Evolutionary conservation across 2,888 invertebrate species (phyloP).

Genomic region (Parascotia fuliginaria): DNA sequence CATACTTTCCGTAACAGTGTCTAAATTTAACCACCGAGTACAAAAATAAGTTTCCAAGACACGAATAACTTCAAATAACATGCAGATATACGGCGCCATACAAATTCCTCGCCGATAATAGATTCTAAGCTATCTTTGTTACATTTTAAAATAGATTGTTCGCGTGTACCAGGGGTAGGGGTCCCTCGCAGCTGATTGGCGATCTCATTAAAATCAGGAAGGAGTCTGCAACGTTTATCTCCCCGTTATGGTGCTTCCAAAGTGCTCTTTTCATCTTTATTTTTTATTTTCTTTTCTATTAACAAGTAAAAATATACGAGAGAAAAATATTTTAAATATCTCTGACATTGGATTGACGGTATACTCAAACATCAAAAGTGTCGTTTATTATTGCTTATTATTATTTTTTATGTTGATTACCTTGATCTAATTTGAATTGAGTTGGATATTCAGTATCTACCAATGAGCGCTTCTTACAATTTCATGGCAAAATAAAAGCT

Average conservation of each 20-base stretch:
- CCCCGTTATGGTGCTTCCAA: conserved; percentile 49
- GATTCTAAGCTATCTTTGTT: conserved; percentile 32
- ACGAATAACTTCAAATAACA: not conserved
- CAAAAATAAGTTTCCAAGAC: not conserved
- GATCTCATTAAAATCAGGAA: conserved; percentile 81
- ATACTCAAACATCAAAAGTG: conserved; percentile 36
- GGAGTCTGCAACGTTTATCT: conserved; percentile 61
- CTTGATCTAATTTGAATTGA: conserved; percentile 10
- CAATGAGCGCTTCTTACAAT: not conserved
- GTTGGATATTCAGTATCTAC: not conserved
- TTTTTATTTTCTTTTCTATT: conserved; percentile 37
- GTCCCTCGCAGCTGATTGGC: conserved; percentile 61
- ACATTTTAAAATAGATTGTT: conserved; percentile 31
- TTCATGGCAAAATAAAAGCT: not conserved
- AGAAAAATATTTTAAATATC: conserved; percentile 25
- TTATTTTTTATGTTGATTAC: conserved; percentile 17
- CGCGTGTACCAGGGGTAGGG: conserved; percentile 22
- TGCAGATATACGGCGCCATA: conserved; percentile 1
- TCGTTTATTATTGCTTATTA: conserved; percentile 23
- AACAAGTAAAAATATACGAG: conserved; percentile 24
- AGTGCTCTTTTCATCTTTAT: conserved; percentile 47
- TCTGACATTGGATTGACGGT: conserved; percentile 52
- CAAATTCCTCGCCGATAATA: conserved; percentile 11
- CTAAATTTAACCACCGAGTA: not conserved
- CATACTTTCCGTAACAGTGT: not conserved